These are phyloP conservation scores for Aromia moschata DNA, from an alignment of 2,888 invertebrate genomes.

Conservation along the genomic window DNA sequence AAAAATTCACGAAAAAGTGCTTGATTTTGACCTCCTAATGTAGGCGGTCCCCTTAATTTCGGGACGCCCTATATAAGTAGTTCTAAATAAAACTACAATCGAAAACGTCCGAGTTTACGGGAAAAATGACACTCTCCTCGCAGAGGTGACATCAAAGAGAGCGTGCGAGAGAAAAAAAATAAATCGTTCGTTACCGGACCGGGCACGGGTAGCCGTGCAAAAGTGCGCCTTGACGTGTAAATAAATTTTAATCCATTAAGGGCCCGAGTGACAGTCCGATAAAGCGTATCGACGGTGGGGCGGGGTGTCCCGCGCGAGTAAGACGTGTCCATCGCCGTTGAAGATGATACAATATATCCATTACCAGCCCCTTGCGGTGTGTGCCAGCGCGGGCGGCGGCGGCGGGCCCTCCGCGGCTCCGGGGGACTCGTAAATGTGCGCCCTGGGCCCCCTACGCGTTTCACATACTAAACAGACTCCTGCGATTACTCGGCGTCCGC, in stretches of 20 bases:
- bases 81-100: background rate
- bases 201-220: background rate
- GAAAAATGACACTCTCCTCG: constrained; percentile 2
- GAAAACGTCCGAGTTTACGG: background rate
- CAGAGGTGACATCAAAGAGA: constrained; percentile 7
- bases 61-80: too few species aligned
- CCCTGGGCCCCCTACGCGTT: constrained; percentile 61
- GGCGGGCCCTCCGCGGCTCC: too few species aligned
- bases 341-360: constrained; percentile 62
- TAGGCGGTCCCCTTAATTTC: too few species aligned
- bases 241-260: constrained; percentile 25
- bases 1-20: too few species aligned
- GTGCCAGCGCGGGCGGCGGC: constrained; percentile 41
- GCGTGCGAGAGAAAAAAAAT: too few species aligned
- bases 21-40: too few species aligned
- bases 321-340: constrained; percentile 53
- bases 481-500: constrained; percentile 61
- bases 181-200: constrained; percentile 11
- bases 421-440: constrained; percentile 57
- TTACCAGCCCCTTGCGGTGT: constrained; percentile 56
- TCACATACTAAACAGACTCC: constrained; percentile 61
- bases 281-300: constrained; percentile 23
- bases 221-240: constrained; percentile 20
- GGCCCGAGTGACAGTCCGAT: constrained; percentile 13
- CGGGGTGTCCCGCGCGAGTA: constrained; percentile 18